A percentile compares a stretch with the other conserved stretches of the same genome.
These are phyloP conservation scores for Phrynosoma blainvillii DNA, from an alignment of 2,113 vertebrate genomes.

Conservation along the genomic window DNA sequence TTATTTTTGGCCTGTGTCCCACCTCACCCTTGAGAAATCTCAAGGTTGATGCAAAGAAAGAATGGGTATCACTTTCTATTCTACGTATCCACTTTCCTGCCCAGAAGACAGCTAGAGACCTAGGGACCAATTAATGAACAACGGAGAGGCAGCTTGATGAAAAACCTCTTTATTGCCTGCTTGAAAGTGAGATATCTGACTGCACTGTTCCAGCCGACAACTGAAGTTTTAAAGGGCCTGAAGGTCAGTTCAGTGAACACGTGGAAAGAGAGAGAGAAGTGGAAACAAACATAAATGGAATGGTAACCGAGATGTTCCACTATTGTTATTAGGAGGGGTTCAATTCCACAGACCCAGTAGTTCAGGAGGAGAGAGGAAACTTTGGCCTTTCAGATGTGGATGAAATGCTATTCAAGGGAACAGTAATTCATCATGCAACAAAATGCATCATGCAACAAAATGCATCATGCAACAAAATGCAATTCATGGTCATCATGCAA, in stretches of 20 bases:
- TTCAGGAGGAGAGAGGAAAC: too few species aligned
- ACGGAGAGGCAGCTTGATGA: neutral
- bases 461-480: too few species aligned
- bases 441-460: too few species aligned
- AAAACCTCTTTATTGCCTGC: neutral
- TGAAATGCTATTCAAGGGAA: too few species aligned
- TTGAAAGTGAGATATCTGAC: constrained; percentile 3
- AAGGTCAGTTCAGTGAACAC: neutral
- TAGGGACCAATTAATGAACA: neutral
- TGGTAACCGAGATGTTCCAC: neutral
- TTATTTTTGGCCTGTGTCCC: neutral
- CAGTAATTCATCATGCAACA: too few species aligned
- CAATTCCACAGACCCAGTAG: too few species aligned
- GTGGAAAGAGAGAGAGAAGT: too few species aligned
- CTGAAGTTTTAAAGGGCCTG: neutral
- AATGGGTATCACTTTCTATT: neutral
- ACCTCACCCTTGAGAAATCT: neutral
- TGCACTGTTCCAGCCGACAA: neutral
- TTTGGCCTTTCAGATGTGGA: too few species aligned
- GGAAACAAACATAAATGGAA: neutral
- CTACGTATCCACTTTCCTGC: neutral
- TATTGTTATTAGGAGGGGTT: neutral
- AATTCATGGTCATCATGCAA: too few species aligned
- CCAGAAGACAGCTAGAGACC: neutral
- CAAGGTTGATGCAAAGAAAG: neutral